Conservation (phyloP, 1,140 invertebrate genomes). For the Diorhabda elongata region DNA sequence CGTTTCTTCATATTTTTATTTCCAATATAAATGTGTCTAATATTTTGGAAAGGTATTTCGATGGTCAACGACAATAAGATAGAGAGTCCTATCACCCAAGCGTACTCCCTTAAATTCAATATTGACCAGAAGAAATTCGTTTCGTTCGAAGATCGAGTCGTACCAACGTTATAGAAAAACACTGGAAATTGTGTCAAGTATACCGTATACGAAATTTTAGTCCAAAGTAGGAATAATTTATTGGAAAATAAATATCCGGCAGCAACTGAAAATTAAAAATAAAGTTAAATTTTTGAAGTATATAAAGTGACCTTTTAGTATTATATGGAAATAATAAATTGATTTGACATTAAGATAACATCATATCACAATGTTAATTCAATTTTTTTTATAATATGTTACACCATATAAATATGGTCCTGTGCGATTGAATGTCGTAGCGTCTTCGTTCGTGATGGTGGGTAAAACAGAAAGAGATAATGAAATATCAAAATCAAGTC, state of each 20-base stretch:
- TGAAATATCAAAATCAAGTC: too few species aligned
- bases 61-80: slow-evolving; percentile 36
- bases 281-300: too few species aligned
- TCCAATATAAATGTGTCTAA: slow-evolving; percentile 23
- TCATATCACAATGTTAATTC: too few species aligned
- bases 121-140: slow-evolving; percentile 40
- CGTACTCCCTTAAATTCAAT: slow-evolving; percentile 33
- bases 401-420: too few species aligned
- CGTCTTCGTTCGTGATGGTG: too few species aligned
- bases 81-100: slow-evolving; percentile 35
- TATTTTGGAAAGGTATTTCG: slow-evolving; percentile 44
- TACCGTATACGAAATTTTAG: slow-evolving; percentile 54
- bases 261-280: slow-evolving; percentile 41
- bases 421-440: too few species aligned
- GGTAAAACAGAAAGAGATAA: too few species aligned
- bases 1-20: not conserved
- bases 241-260: slow-evolving; percentile 48
- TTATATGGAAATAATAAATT: too few species aligned
- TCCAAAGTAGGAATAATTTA: slow-evolving; percentile 46
- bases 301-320: too few species aligned
- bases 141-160: slow-evolving; percentile 49
- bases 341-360: too few species aligned
- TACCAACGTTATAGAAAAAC: slow-evolving; percentile 57
- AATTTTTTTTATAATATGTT: too few species aligned
- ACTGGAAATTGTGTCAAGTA: slow-evolving; percentile 58